Evolutionary conservation across 2,797 vertebrate species (phyloP).

Genomic region (Pangasius krempfi): DNA sequence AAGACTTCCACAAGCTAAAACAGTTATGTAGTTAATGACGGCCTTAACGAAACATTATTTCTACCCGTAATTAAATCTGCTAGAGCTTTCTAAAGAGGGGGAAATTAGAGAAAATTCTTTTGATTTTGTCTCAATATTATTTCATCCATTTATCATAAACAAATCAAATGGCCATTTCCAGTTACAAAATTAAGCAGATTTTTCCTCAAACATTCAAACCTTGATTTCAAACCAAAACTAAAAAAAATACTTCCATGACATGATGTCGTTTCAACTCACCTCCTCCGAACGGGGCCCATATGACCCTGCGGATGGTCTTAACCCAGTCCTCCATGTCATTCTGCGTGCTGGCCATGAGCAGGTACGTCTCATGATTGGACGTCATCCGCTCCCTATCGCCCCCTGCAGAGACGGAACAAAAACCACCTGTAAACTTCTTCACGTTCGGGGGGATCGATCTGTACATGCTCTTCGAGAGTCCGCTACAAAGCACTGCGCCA

Average conservation of each 20-base stretch:
- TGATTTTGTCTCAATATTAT: background rate
- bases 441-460: background rate
- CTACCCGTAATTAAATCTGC: too few species aligned
- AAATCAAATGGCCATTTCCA: background rate
- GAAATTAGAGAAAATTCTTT: background rate
- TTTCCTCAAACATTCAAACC: too few species aligned
- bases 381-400: conserved; percentile 97
- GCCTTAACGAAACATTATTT: background rate
- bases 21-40: background rate
- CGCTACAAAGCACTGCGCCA: too few species aligned
- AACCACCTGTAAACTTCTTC: background rate
- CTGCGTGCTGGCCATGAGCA: conserved; percentile 98
- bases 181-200: background rate
- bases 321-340: conserved; percentile 99
- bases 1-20: background rate
- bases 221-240: too few species aligned
- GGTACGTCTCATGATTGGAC: conserved; percentile 97
- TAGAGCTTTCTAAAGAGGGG: background rate
- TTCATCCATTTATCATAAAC: background rate
- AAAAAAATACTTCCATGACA: background rate
- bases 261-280: conserved; percentile 75
- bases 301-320: conserved; percentile 95
- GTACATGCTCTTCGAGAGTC: background rate
- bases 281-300: conserved; percentile 98
- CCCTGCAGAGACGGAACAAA: conserved; percentile 74